A percentile compares a stretch with the other conserved stretches of the same genome.
Conservation (phyloP, 37 sponge, comb jelly and placozoan genomes). For the Agelas oroides region DNA sequence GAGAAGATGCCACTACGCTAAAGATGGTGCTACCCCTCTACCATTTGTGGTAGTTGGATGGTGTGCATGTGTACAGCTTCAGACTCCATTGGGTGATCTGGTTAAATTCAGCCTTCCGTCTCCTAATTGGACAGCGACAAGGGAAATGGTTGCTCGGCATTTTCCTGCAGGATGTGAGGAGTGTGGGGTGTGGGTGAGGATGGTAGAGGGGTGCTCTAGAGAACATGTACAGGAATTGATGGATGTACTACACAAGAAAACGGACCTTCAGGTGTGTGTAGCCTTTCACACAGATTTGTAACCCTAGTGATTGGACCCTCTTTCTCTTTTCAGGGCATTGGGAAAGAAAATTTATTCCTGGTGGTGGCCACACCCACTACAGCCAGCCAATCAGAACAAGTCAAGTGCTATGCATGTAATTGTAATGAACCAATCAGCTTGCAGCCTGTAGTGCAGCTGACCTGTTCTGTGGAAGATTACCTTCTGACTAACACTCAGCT, state of each 20-base stretch:
- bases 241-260: constrained; percentile 2
- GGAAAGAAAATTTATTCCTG: neutral
- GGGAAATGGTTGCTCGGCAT: neutral
- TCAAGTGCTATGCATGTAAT: neutral
- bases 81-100: neutral
- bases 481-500: constrained; percentile 22
- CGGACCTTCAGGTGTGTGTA: constrained; percentile 1
- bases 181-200: constrained; percentile 44
- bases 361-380: neutral
- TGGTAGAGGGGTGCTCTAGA: neutral
- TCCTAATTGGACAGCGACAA: constrained; percentile 46
- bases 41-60: constrained; percentile 38
- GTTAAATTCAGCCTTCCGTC: neutral
- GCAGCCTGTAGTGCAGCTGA: neutral
- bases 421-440: neutral
- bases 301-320: no score
- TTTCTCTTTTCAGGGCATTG: neutral
- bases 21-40: neutral
- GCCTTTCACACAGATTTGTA: no score
- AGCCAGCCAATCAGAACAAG: neutral
- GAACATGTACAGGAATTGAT: neutral
- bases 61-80: constrained; percentile 12
- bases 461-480: neutral
- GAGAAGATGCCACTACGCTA: neutral
- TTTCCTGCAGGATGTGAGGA: constrained; percentile 31